phyloP scores from a whole-genome alignment of 2,113 vertebrate genomes.

The Heptranchias perlo region DNA sequence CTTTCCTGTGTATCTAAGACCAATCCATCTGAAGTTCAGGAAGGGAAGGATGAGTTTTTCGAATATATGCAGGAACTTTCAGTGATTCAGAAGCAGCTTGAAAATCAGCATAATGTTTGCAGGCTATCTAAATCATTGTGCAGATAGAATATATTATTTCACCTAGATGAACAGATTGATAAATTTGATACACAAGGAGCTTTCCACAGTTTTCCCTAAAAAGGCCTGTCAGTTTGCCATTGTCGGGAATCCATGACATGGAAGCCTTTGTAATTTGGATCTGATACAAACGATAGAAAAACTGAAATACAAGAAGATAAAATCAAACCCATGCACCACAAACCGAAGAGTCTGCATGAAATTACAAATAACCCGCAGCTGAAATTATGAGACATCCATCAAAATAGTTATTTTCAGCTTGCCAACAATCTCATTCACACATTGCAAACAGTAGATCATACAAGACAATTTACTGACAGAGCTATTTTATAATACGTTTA shows the following conservation, averaged over 20 bases:
- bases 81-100: background rate
- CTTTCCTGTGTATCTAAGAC: background rate
- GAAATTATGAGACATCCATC: conserved; percentile 22
- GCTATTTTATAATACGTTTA: conserved; percentile 17
- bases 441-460: background rate
- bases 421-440: conserved; percentile 12
- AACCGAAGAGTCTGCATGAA: background rate
- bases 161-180: background rate
- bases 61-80: background rate
- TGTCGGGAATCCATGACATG: too few relatives aligned
- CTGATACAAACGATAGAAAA: background rate
- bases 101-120: background rate
- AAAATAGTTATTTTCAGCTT: conserved; percentile 11
- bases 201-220: background rate
- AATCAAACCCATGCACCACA: background rate
- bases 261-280: background rate
- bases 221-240: background rate
- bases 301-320: background rate
- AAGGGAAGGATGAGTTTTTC: background rate
- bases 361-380: background rate
- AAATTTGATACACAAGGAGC: background rate
- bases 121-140: background rate
- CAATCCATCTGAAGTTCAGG: background rate
- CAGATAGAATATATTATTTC: background rate
- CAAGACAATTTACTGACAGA: background rate